Percentiles rank a stretch among this genome's conserved stretches.
phyloP scores from a whole-genome alignment of 2,888 invertebrate genomes.

The Cistogaster globosa region DNA sequence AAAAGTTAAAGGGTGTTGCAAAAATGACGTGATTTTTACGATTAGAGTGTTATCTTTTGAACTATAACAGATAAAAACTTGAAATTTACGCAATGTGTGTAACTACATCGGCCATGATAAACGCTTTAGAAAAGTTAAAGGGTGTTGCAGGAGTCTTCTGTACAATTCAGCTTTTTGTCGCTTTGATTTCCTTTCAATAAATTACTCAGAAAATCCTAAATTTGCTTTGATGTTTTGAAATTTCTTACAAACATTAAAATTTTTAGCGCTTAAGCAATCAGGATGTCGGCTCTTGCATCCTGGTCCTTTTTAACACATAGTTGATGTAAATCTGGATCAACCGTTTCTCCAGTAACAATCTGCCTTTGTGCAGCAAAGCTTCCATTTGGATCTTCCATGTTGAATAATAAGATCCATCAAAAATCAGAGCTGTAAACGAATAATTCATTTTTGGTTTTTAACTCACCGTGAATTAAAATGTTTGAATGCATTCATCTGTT shows the following conservation, averaged over 20 bases:
- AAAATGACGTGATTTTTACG: too few species aligned
- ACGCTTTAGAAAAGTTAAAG: too few species aligned
- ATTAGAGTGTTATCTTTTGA: too few species aligned
- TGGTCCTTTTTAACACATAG: conserved; percentile 16
- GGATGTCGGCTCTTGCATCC: conserved; percentile 24
- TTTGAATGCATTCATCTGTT: too few species aligned
- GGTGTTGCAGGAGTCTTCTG: conserved; percentile 13
- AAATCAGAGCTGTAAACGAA: too few species aligned
- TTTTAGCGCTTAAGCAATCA: conserved; percentile 3
- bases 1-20: too few species aligned
- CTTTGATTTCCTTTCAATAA: not conserved
- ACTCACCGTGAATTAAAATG: too few species aligned
- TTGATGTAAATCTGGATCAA: not conserved
- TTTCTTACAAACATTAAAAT: too few species aligned
- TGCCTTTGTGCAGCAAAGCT: conserved; percentile 8
- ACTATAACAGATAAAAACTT: too few species aligned
- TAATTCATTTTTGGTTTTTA: too few species aligned
- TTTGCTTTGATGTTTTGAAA: conserved; percentile 6
- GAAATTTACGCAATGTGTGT: too few species aligned
- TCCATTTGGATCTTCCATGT: conserved; percentile 23
- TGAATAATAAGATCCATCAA: conserved; percentile 26
- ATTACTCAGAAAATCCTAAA: not conserved
- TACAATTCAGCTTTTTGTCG: conserved; percentile 10
- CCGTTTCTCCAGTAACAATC: not conserved
- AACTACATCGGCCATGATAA: too few species aligned